Evolutionary conservation across 2,888 invertebrate species (phyloP).

Genomic region (Drosophila buzzatii): DNA sequence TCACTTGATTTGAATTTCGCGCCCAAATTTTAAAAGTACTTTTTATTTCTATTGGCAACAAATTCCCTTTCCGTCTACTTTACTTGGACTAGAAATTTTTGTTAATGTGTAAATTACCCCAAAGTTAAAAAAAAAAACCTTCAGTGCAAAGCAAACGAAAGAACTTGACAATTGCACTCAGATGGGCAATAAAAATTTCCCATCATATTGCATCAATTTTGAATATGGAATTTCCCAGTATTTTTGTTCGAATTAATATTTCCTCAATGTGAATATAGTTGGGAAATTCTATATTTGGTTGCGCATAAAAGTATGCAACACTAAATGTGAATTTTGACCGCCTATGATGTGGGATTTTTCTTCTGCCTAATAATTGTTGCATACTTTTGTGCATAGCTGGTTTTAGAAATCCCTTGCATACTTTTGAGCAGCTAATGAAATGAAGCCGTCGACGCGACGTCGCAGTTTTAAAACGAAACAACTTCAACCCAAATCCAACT

Average conservation of each 20-base stretch:
- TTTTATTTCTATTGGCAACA: neutral
- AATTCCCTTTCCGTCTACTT: neutral
- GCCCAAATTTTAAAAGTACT: neutral
- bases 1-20: neutral
- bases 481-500: conserved; percentile 67
- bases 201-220: neutral
- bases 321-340: neutral
- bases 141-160: neutral
- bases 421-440: conserved; percentile 29
- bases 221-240: neutral
- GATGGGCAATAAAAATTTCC: neutral
- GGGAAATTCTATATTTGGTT: neutral
- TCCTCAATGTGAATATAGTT: neutral
- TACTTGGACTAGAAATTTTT: neutral
- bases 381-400: conserved; percentile 28
- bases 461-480: conserved; percentile 83
- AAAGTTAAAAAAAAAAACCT: neutral
- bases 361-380: conserved; percentile 21
- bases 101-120: neutral
- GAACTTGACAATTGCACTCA: neutral
- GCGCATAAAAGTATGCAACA: conserved; percentile 41
- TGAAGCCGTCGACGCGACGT: conserved; percentile 83
- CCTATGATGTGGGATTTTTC: neutral
- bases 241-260: neutral
- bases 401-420: conserved; percentile 46